Percentiles rank a stretch among this genome's conserved stretches.
Conservation (phyloP, 1,140 invertebrate species). For the Hermetia illucens region DNA sequence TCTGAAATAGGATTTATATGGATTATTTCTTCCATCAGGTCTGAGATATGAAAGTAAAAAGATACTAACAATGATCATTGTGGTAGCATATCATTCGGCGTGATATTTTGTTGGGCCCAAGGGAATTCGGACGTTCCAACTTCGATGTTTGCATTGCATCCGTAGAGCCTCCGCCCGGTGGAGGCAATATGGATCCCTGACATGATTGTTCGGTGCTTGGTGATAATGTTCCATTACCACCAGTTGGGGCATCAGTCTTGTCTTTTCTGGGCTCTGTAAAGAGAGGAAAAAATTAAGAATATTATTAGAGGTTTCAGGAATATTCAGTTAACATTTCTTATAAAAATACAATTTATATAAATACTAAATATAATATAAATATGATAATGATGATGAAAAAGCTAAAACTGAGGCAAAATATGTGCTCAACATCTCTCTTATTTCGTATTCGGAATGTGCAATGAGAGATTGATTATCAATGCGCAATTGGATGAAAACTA, state of each 20-base stretch:
- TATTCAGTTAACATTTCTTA: no score
- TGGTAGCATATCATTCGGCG: constrained; percentile 52
- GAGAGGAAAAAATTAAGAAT: not conserved
- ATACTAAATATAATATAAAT: no score
- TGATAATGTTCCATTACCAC: constrained; percentile 45
- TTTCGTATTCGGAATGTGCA: no score
- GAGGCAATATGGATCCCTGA: constrained; percentile 31
- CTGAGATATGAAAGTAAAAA: constrained; percentile 3
- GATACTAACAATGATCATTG: constrained; percentile 49
- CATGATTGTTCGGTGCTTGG: constrained; percentile 38
- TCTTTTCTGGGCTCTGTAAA: constrained; percentile 76
- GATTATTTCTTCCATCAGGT: constrained; percentile 5
- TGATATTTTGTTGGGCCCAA: constrained; percentile 54
- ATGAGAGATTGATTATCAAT: no score
- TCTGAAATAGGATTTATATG: constrained; percentile 24
- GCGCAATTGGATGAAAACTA: no score
- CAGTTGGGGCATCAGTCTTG: constrained; percentile 64
- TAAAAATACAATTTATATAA: no score
- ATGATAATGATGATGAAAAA: no score
- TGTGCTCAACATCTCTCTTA: no score
- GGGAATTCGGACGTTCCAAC: constrained; percentile 55
- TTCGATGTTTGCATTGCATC: constrained; percentile 32
- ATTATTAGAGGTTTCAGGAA: no score
- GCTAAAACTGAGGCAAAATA: no score
- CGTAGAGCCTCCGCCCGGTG: constrained; percentile 23